Base-by-base conservation (phyloP, 2,888 invertebrate species). In the Clostera curtula region DNA sequence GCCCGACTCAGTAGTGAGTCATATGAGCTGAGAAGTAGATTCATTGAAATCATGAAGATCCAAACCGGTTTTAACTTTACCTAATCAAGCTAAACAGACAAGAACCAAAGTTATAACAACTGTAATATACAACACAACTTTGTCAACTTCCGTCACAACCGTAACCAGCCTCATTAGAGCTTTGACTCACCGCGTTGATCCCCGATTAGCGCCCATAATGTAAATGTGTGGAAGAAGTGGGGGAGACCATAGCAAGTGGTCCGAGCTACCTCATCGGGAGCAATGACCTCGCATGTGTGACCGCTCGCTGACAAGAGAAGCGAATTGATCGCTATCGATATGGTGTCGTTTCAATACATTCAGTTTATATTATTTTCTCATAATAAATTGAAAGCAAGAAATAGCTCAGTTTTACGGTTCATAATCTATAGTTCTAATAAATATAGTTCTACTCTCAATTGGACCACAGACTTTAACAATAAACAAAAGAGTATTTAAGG, bases 281-380 rank as follows among this genome's bases (percentile, higher is more conserved):
- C 54, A 45, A 38, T 41, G 58, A 56, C 51, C 59, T 42, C 48
- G 9, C 38, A 31, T 44, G 31, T 48, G 51, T 52, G 51, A 49
- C 46, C 56, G 51, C 35, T 49, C 36, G 47, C 49, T 48, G 55
- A 52, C 45, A 50, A 40, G 46, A 36, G 52, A n/a, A 38, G 36
- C 30, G 38, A 40, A 46, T 49, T 46, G 43, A 49, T 55, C 51
- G 38, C 37, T 33, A 43, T 45, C 42, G 45, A 36, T 52, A 35
- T 38, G n/a, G n/a, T 37, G 34, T 36, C 32, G 26, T 32, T 29
- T 31, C 30, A 29, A 36, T 36, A 34, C 17, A 30, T 39, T 11
- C 12, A 13, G 19, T 34, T 35, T 28, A 27, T 33, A 33, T 31
- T 28, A 17, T 27, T 20, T 23, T 25, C 11, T 25, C 25, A 10